Conservation (phyloP, 2,113 vertebrate species). For the Halichoerus grypus region DNA sequence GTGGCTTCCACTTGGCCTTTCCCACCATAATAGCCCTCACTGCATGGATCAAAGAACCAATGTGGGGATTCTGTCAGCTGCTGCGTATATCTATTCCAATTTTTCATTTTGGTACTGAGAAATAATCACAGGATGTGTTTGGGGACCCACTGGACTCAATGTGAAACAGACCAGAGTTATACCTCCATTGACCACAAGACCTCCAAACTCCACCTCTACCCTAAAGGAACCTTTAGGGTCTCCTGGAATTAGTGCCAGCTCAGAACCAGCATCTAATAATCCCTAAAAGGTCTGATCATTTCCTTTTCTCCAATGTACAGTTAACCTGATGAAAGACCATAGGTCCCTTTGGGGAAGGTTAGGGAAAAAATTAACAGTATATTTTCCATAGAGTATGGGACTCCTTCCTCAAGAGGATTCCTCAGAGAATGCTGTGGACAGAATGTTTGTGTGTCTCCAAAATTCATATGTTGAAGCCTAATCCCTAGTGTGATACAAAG, state of each 20-base stretch:
- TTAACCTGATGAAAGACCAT: not conserved
- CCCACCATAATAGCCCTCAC: not conserved
- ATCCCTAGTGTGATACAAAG: not conserved
- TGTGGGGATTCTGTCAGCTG: not conserved
- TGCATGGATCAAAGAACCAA: not conserved
- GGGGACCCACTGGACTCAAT: not conserved
- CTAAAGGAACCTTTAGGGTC: not conserved
- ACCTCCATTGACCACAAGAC: not conserved
- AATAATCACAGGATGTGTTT: not conserved
- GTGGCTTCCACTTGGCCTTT: not conserved
- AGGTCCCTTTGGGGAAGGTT: not conserved
- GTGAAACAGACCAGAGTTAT: not conserved
- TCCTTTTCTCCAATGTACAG: not conserved
- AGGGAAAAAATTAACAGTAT: not conserved
- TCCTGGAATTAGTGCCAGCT: not conserved
- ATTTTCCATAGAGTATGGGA: not conserved
- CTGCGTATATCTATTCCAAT: not conserved
- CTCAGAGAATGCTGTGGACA: not conserved
- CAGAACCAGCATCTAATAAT: not conserved
- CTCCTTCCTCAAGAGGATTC: not conserved
- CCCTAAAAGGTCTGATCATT: not conserved
- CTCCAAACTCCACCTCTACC: not conserved
- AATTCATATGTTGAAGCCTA: not conserved
- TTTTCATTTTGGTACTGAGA: not conserved
- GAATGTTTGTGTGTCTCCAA: not conserved